Base-by-base conservation (phyloP, 1,140 invertebrate species). In the Solenopsis fugax region DNA sequence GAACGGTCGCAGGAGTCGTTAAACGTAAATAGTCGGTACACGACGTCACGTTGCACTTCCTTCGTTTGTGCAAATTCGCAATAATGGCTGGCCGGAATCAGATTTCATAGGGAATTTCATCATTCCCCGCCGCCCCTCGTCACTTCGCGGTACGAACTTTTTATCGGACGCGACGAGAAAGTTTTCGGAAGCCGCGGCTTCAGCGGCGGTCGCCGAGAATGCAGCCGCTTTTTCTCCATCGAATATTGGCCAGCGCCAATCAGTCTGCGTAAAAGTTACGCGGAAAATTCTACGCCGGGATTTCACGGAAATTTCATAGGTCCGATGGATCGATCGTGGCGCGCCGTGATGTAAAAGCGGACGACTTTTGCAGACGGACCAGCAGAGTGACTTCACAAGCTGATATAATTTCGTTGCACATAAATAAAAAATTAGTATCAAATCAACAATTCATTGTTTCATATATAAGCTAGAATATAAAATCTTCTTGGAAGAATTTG, bases 151-250 rank as follows among this genome's bases (percentile, higher is more conserved):
- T 60, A 60, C 54, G 24, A 75, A 84, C 80, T 75, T 84, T 84
- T 75, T 75, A 75, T 84, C 80, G 41, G 50, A 85, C 64, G 24
- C 60, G 82, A 87, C 37, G 73, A 85, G 75, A 78, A 85, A 76
- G 82, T 77, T 78, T 65, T 65, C 58, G 73, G 37, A 65, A 75
- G 48, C 82, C 73, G 62, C 48, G 71, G 58, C 54, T 48, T 77
- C 77, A 81, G 67, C 65, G 71, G 80, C 54, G 81, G 77, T 69
- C 86, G 76, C 64, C 77, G 85, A 60, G 77, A 86, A 86, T 82
- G 77, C 77, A 65, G 76, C 54, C 29, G 37, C 34, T 64, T 45
- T 60, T 34, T 85, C 82, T 64, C 73, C 48, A 50, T 78, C 73
- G 50, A 45, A 64, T 78, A 85, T 85, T 78, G 58, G 73, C 73